Conservation (phyloP, 2,888 invertebrate genomes). For the Sicus ferrugineus region DNA sequence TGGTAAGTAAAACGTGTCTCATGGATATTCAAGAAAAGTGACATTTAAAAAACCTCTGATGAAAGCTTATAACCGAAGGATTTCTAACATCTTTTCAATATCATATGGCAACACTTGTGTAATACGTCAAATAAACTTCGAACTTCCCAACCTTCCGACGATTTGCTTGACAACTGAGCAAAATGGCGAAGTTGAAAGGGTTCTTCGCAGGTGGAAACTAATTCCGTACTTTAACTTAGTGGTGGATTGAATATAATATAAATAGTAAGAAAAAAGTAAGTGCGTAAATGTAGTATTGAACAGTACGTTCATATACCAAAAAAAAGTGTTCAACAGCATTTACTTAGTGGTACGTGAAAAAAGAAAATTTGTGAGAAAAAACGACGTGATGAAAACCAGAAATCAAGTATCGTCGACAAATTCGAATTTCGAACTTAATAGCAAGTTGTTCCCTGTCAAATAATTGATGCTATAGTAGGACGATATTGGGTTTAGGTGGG, state of each 20-base stretch:
- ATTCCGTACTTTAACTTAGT: slow-evolving; percentile 40
- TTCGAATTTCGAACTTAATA: slow-evolving; percentile 38
- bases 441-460: slow-evolving; percentile 23
- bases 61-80: no score
- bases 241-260: slow-evolving; percentile 38
- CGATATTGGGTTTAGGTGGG: slow-evolving; percentile 1
- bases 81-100: no score
- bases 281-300: slow-evolving; percentile 29
- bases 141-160: slow-evolving; percentile 39
- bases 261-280: slow-evolving; percentile 41
- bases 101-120: background rate
- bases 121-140: slow-evolving; percentile 18
- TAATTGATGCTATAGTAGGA: slow-evolving; percentile 10
- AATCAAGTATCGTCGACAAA: slow-evolving; percentile 32
- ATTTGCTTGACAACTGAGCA: slow-evolving; percentile 40
- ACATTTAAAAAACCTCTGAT: no score
- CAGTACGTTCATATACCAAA: background rate
- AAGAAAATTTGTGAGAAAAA: slow-evolving; percentile 21
- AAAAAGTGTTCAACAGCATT: slow-evolving; percentile 19
- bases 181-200: slow-evolving; percentile 44
- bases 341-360: slow-evolving; percentile 21
- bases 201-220: slow-evolving; percentile 43
- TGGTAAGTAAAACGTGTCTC: no score
- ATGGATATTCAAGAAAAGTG: no score
- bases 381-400: slow-evolving; percentile 9